A percentile compares a stretch with the other conserved stretches of the same genome.
phyloP scores from a whole-genome alignment of 2,888 invertebrate species.

The Chromoteleia sp. region DNA sequence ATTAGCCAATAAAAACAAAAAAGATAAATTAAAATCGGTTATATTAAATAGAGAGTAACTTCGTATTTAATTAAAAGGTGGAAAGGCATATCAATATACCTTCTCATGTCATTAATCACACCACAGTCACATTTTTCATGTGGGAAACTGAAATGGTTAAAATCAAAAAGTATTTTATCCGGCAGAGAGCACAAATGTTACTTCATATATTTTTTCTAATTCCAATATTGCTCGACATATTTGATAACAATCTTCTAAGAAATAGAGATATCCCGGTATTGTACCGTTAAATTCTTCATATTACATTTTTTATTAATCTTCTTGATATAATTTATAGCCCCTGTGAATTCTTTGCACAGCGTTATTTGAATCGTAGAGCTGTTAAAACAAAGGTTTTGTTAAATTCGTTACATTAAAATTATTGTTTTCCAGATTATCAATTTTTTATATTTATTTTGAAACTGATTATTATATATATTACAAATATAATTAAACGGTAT shows the following conservation, averaged over 20 bases:
- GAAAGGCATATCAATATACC: constrained; percentile 6
- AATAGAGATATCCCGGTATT: constrained; percentile 23
- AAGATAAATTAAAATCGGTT: no score
- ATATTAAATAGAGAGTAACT: no score
- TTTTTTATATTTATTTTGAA: no score
- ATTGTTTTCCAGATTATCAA: no score
- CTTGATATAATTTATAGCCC: background rate
- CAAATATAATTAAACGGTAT: no score
- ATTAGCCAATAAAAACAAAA: no score
- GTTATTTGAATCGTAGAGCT: no score
- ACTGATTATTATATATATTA: no score
- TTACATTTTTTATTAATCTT: constrained; percentile 13
- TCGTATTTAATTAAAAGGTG: constrained; percentile 8
- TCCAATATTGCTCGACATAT: constrained; percentile 28
- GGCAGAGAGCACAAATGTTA: constrained; percentile 25
- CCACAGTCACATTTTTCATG: constrained; percentile 8
- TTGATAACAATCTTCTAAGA: constrained; percentile 26
- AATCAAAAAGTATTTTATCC: constrained; percentile 20
- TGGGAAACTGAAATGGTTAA: background rate
- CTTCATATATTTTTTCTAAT: constrained; percentile 23
- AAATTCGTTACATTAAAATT: no score
- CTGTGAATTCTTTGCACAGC: background rate
- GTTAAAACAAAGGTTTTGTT: no score
- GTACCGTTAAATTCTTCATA: background rate
- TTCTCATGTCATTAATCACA: constrained; percentile 11